Conservation (phyloP, 1,140 invertebrate species). For the Aphidius gifuensis region DNA sequence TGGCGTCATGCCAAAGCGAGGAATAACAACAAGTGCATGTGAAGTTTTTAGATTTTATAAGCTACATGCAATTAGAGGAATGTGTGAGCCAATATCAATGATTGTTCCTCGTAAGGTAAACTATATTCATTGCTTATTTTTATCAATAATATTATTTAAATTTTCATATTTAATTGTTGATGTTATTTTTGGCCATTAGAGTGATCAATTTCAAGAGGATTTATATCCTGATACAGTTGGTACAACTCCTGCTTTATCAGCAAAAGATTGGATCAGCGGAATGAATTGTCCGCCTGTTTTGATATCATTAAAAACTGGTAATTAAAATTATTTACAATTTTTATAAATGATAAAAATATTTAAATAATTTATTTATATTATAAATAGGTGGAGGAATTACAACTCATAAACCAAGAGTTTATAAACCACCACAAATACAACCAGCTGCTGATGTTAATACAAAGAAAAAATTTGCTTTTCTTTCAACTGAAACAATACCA, state of each 20-base stretch:
- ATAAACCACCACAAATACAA: conserved; percentile 55
- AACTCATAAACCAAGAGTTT: conserved; percentile 69
- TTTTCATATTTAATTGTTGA: conserved; percentile 18
- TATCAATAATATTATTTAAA: conserved; percentile 4
- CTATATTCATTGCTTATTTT: conserved; percentile 1
- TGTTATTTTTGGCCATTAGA: conserved; percentile 51
- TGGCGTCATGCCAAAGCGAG: conserved; percentile 90
- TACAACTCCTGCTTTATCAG: conserved; percentile 75
- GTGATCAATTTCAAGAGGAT: conserved; percentile 81
- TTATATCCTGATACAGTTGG: conserved; percentile 90
- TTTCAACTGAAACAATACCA: conserved; percentile 76
- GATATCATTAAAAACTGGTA: conserved; percentile 80
- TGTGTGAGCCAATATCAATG: conserved; percentile 91
- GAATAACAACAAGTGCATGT: conserved; percentile 75
- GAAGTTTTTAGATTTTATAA: conserved; percentile 93
- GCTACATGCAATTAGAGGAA: conserved; percentile 79
- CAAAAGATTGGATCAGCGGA: conserved; percentile 85
- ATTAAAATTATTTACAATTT: conserved; percentile 4
- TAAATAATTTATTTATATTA: too few species aligned
- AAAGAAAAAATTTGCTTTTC: conserved; percentile 80
- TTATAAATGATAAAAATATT: too few species aligned
- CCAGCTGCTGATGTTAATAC: conserved; percentile 68
- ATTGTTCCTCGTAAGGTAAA: conserved; percentile 83
- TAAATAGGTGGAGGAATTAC: conserved; percentile 64
- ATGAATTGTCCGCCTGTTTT: conserved; percentile 77